Conservation (phyloP, 2,888 invertebrate genomes). For the Drosophila cracens region DNA sequence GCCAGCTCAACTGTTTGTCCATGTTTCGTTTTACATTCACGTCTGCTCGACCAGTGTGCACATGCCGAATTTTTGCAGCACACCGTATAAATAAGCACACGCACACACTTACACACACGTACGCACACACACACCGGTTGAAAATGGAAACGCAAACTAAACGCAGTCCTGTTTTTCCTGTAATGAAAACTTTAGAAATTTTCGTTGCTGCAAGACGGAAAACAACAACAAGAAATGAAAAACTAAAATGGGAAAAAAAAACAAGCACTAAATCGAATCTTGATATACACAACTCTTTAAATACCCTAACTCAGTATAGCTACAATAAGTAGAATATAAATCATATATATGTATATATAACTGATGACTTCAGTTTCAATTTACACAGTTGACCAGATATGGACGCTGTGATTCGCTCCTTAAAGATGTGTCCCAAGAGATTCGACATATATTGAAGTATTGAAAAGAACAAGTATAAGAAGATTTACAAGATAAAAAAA, state of each 20-base stretch:
- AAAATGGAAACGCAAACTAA: slow-evolving; percentile 64
- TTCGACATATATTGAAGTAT: no score
- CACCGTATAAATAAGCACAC: slow-evolving; percentile 68
- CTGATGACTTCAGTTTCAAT: not conserved
- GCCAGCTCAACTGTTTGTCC: slow-evolving; percentile 16
- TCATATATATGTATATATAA: not conserved
- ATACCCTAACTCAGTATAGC: slow-evolving; percentile 21
- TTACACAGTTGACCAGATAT: no score
- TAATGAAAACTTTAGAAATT: slow-evolving; percentile 73
- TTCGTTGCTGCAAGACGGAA: slow-evolving; percentile 36
- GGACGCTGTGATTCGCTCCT: not conserved
- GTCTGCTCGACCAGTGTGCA: slow-evolving; percentile 65
- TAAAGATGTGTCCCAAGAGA: no score
- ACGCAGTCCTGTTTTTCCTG: slow-evolving; percentile 73
- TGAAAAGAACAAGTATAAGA: not conserved
- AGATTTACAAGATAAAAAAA: no score
- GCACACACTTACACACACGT: slow-evolving; percentile 19
- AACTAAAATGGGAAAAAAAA: slow-evolving; percentile 10
- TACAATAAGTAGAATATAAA: not conserved
- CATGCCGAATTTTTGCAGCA: slow-evolving; percentile 68
- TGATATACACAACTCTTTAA: not conserved
- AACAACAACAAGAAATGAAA: slow-evolving; percentile 36
- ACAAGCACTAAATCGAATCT: slow-evolving; percentile 13
- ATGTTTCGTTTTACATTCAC: slow-evolving; percentile 51
- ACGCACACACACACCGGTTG: slow-evolving; percentile 2